Evolutionary conservation across 2,888 invertebrate species (phyloP).

Genomic region (Perizoma flavofasciatum): DNA sequence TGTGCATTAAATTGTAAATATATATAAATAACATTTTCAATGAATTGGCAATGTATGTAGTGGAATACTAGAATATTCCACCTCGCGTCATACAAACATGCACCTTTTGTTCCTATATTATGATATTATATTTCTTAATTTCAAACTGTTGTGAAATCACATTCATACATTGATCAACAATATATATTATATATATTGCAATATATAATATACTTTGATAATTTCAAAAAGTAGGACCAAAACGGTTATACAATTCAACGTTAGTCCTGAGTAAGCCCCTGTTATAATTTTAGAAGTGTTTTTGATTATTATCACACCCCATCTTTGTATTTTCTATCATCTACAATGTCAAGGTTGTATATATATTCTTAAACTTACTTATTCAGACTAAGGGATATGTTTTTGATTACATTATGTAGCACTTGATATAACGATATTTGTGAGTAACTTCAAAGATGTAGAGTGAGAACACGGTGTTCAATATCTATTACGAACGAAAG

Average conservation of each 20-base stretch:
- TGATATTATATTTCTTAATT: too few relatives aligned
- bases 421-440: conserved; percentile 50
- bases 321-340: conserved; percentile 38
- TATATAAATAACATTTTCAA: not conserved
- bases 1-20: not conserved
- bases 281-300: not conserved
- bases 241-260: conserved; percentile 3
- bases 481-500: not conserved
- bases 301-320: conserved; percentile 44
- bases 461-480: not conserved
- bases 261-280: not conserved
- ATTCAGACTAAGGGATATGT: conserved; percentile 80
- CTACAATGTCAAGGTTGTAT: conserved; percentile 29
- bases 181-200: too few relatives aligned
- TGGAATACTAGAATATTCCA: conserved; percentile 49
- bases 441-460: not conserved
- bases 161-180: conserved; percentile 9
- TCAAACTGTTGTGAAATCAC: not conserved
- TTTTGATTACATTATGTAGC: conserved; percentile 73
- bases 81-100: conserved; percentile 74
- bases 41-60: not conserved
- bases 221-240: conserved; percentile 17
- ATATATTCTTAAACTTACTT: conserved; percentile 52
- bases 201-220: conserved; percentile 4
- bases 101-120: conserved; percentile 48